Conservation (phyloP, 2,113 vertebrate species). For the Clupea harengus region DNA sequence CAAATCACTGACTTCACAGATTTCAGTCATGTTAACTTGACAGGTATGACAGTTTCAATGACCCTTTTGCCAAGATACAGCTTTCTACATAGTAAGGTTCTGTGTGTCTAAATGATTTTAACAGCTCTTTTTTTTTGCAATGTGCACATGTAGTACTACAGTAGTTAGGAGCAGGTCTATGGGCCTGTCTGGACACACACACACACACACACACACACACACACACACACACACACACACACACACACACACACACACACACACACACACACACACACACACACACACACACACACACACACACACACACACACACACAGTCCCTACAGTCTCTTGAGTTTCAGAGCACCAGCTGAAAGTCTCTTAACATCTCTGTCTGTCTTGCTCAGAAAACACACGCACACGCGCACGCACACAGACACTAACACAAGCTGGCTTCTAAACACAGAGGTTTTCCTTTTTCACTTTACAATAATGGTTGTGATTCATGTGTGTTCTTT, state of each 20-base stretch:
- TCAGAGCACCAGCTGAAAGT: neutral
- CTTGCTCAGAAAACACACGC: neutral
- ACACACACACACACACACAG: neutral
- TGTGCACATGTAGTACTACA: neutral
- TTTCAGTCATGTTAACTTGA: too few species aligned
- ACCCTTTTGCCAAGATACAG: neutral
- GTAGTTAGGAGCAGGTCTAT: neutral
- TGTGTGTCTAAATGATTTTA: neutral
- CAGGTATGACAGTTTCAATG: too few species aligned
- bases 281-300: neutral
- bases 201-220: neutral
- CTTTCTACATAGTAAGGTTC: neutral
- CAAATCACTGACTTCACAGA: too few species aligned
- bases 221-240: too few species aligned
- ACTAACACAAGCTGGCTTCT: slow-evolving; percentile 41
- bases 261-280: slow-evolving; percentile 13
- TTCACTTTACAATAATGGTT: slow-evolving; percentile 29
- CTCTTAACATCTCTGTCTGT: neutral
- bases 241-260: neutral
- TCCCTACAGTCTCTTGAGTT: neutral
- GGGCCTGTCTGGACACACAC: neutral
- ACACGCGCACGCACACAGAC: neutral
- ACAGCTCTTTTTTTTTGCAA: neutral
- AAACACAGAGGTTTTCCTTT: neutral
- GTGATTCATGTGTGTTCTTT: slow-evolving; percentile 59